Conservation (phyloP, 2,113 vertebrate species). For the Miniopterus natalensis region DNA sequence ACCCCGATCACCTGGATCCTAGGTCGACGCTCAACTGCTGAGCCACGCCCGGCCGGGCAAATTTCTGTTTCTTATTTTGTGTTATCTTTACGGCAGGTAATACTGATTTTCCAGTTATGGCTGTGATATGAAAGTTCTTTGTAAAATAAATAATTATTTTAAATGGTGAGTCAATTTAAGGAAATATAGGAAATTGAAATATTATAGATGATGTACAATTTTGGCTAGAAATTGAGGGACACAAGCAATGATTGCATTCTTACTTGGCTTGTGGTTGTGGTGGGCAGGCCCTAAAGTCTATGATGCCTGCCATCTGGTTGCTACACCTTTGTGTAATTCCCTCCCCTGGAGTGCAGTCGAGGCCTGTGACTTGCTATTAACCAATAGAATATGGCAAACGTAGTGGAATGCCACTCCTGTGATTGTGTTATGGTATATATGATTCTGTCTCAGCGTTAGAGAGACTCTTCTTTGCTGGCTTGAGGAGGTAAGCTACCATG, state of each 20-base stretch:
- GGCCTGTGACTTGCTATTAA: neutral
- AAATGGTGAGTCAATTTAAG: neutral
- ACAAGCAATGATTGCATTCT: neutral
- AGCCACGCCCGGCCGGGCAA: too few species aligned
- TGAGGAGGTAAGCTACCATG: neutral
- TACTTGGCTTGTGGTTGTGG: neutral
- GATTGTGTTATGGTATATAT: neutral
- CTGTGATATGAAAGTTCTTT: neutral
- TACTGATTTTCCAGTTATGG: neutral
- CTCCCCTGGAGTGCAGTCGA: neutral
- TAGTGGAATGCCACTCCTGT: neutral
- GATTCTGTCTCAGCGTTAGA: fast-evolving
- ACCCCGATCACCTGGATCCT: too few species aligned
- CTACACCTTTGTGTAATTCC: neutral
- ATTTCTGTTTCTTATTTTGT: neutral
- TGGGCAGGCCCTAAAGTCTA: neutral
- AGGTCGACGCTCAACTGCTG: too few species aligned
- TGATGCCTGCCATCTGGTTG: neutral
- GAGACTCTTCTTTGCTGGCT: neutral
- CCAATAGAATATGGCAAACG: neutral
- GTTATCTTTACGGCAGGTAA: neutral
- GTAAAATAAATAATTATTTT: neutral
- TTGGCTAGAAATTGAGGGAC: neutral
- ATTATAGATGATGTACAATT: neutral
- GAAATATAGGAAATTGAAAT: neutral